These are phyloP conservation scores for Drosophila paulistorum DNA, from an alignment of 1,140 invertebrate species.

Conservation along the genomic window DNA sequence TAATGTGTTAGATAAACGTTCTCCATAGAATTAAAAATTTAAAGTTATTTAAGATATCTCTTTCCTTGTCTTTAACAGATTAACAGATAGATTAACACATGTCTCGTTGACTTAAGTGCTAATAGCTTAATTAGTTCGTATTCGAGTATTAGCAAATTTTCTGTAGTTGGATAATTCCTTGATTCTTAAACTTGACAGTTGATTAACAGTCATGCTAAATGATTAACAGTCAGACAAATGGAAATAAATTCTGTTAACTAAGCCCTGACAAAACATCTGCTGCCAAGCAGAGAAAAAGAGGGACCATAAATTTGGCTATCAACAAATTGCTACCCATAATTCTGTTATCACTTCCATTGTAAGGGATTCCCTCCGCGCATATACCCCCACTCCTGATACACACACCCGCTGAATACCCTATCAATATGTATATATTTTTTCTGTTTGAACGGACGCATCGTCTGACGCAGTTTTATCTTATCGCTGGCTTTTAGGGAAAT, in stretches of 20 bases:
- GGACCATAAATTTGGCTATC: conserved; percentile 5
- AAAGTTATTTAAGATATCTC: too few species aligned
- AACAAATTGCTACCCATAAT: conserved; percentile 6
- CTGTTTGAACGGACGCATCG: conserved; percentile 6
- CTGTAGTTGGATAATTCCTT: too few species aligned
- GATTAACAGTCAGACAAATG: background rate
- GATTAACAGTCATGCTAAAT: too few species aligned
- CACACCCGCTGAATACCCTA: background rate
- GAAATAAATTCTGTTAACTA: background rate
- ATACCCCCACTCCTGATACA: background rate
- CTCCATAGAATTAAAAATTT: too few species aligned
- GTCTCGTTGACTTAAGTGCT: too few species aligned
- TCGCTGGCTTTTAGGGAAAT: conserved; percentile 60
- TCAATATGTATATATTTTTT: background rate
- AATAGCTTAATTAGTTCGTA: too few species aligned
- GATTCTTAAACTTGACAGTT: too few species aligned
- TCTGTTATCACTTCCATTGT: background rate
- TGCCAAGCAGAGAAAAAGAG: background rate
- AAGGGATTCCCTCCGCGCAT: background rate
- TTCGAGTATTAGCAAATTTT: too few species aligned
- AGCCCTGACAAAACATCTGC: too few species aligned
- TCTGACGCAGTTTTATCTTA: conserved; percentile 66
- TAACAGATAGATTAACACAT: too few species aligned
- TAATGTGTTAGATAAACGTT: too few species aligned
- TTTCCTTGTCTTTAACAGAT: too few species aligned